Evolutionary conservation across 2,113 vertebrate species (phyloP).

Genomic region (Pelmatolapia mariae): DNA sequence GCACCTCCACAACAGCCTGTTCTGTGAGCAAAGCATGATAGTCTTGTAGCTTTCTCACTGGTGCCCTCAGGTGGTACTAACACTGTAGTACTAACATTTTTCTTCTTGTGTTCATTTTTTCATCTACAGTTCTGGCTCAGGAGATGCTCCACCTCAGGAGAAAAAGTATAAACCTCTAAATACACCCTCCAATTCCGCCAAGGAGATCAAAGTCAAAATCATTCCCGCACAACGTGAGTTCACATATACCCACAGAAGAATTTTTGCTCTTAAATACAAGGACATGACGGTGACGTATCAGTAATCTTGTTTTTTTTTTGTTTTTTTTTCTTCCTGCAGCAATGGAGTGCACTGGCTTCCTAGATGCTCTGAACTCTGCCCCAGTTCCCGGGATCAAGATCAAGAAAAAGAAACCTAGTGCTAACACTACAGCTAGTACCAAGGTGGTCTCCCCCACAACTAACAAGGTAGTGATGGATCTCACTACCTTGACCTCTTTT

Average conservation of each 20-base stretch:
- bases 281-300: accelerated
- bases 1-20: neutral
- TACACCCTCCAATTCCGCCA: constrained; percentile 83
- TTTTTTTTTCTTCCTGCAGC: constrained; percentile 60
- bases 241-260: neutral
- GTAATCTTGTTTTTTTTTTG: neutral
- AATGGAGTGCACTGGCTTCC: constrained; percentile 89
- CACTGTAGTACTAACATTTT: neutral
- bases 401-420: constrained; percentile 85
- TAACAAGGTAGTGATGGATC: constrained; percentile 76
- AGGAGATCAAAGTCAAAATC: constrained; percentile 97
- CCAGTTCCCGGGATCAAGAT: constrained; percentile 93
- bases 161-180: constrained; percentile 97
- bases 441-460: constrained; percentile 86
- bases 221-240: constrained; percentile 91
- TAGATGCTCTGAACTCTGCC: constrained; percentile 93
- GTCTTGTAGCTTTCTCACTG: neutral
- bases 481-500: neutral
- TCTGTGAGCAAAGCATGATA: neutral
- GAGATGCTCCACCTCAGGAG: constrained; percentile 76
- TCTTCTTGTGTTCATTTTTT: neutral
- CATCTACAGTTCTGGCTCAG: constrained; percentile 29
- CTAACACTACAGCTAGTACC: neutral
- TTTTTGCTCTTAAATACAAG: neutral
- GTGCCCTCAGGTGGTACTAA: neutral